Evolutionary conservation across 1,140 invertebrate genomes (phyloP).

Genomic region (Pemphigus obesinymphae): DNA sequence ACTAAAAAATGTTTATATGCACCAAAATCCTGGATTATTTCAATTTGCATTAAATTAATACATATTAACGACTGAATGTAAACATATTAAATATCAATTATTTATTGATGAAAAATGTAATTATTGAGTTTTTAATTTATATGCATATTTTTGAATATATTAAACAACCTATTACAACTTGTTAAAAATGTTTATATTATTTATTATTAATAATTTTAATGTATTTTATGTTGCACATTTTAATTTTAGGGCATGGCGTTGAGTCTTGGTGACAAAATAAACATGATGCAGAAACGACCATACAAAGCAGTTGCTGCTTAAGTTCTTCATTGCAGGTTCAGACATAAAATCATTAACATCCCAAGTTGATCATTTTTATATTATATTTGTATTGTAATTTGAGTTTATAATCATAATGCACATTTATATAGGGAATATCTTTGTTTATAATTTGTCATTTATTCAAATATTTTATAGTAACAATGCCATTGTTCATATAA

Average conservation of each 20-base stretch:
- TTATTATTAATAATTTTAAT: no score
- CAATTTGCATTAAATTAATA: no score
- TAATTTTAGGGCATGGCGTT: slow-evolving; percentile 86
- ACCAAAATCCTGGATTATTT: no score
- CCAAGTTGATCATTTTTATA: not conserved
- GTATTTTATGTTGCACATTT: slow-evolving; percentile 17
- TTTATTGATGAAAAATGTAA: no score
- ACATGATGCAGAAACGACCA: slow-evolving; percentile 75
- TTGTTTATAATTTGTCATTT: slow-evolving; percentile 17
- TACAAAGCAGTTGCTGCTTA: slow-evolving; percentile 43
- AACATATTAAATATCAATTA: no score
- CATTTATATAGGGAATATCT: slow-evolving; percentile 13
- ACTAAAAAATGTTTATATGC: no score
- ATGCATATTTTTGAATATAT: no score
- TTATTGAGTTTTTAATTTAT: no score
- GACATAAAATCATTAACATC: not conserved
- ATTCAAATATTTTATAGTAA: slow-evolving; percentile 19
- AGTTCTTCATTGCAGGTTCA: not conserved
- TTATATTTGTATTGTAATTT: slow-evolving; percentile 11
- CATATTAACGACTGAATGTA: no score
- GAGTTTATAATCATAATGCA: not conserved
- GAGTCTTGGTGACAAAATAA: slow-evolving; percentile 94
- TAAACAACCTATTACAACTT: no score
- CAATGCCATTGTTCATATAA: not conserved
- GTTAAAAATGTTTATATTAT: no score